phyloP scores from a whole-genome alignment of 2,113 vertebrate genomes.

The Chamaetylas fuelleborni region DNA sequence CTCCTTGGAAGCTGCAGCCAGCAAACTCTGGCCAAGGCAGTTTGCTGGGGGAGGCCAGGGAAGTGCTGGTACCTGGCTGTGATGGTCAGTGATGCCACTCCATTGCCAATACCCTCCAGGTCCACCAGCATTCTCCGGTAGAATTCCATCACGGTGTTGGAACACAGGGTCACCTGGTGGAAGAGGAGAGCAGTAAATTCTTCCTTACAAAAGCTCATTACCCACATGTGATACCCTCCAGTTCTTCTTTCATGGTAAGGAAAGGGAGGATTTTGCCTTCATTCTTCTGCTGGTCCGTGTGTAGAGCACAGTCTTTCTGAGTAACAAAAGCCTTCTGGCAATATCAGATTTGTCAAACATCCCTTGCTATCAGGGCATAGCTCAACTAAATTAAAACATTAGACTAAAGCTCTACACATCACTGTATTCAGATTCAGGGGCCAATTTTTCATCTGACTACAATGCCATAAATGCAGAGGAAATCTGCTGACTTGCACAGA shows the following conservation, averaged over 20 bases:
- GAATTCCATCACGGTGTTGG: constrained; percentile 81
- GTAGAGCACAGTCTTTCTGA: not conserved
- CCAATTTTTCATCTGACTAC: not conserved
- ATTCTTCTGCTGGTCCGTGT: not conserved
- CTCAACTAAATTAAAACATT: not conserved
- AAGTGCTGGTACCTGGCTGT: too few relatives aligned
- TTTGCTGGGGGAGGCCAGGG: too few relatives aligned
- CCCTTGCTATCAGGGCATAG: not conserved
- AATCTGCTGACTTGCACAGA: not conserved
- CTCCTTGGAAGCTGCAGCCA: too few relatives aligned
- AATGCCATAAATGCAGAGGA: not conserved
- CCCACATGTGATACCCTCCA: accelerated
- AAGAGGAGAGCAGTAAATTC: not conserved
- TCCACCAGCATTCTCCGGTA: not conserved
- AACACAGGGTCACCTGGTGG: constrained; percentile 86
- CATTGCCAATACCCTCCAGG: too few relatives aligned
- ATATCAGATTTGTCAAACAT: not conserved
- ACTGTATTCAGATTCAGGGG: not conserved
- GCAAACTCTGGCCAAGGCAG: too few relatives aligned
- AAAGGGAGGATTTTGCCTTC: not conserved
- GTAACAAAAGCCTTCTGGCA: not conserved
- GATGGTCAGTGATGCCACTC: too few relatives aligned
- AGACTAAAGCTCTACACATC: not conserved
- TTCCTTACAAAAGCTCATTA: not conserved
- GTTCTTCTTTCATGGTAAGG: not conserved